A percentile compares a stretch with the other conserved stretches of the same genome.
phyloP scores from a whole-genome alignment of 2,888 invertebrate species.

The Drosophila subquinaria region DNA sequence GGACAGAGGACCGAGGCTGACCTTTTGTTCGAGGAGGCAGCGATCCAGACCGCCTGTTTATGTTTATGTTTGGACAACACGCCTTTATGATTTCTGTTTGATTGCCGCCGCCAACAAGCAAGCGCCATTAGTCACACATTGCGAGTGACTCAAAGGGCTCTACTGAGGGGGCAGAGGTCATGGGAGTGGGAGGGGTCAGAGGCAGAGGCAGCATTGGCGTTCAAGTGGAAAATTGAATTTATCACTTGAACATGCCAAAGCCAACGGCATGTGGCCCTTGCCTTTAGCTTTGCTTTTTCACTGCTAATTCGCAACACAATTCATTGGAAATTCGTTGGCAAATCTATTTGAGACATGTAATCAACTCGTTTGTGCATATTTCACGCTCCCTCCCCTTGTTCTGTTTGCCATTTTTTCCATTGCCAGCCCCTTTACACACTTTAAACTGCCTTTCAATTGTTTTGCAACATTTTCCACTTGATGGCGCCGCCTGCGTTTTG shows the following conservation, averaged over 20 bases:
- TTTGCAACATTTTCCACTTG: conserved; percentile 64
- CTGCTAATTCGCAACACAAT: conserved; percentile 62
- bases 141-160: neutral
- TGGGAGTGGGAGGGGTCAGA: neutral
- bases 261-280: conserved; percentile 32
- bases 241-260: conserved; percentile 79
- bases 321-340: conserved; percentile 58
- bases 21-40: conserved; percentile 59
- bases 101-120: conserved; percentile 72
- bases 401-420: neutral
- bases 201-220: conserved; percentile 55
- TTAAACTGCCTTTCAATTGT: conserved; percentile 34
- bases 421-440: neutral
- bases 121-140: conserved; percentile 78
- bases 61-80: conserved; percentile 79
- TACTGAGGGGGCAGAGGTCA: neutral
- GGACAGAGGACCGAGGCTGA: neutral
- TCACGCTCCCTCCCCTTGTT: conserved; percentile 27
- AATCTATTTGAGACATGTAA: conserved; percentile 79
- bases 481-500: conserved; percentile 21
- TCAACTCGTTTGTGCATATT: conserved; percentile 78
- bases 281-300: conserved; percentile 31
- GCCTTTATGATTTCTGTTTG: conserved; percentile 82
- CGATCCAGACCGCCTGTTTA: conserved; percentile 45
- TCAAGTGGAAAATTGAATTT: conserved; percentile 81